phyloP scores from a whole-genome alignment of 2,797 vertebrate species.

The Myripristis jacobus region DNA sequence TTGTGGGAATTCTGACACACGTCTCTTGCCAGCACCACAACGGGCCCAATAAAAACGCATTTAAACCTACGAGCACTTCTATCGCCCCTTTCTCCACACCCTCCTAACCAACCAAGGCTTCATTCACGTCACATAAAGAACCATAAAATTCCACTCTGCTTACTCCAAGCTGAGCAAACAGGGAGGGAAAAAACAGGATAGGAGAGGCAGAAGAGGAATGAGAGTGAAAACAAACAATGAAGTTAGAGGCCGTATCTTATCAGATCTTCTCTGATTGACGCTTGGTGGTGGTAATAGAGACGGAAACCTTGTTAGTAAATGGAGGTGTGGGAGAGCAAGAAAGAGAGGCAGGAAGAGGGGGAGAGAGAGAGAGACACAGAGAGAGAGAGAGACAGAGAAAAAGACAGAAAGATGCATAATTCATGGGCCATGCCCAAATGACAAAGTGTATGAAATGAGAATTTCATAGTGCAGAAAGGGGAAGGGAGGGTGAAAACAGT shows the following conservation, averaged over 20 bases:
- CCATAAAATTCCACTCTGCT: conserved; percentile 79
- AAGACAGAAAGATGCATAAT: conserved; percentile 85
- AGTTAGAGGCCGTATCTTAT: conserved; percentile 89
- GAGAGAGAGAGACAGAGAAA: conserved; percentile 6
- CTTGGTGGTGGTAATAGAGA: conserved; percentile 91
- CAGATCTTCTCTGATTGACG: conserved; percentile 89
- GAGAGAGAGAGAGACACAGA: background rate
- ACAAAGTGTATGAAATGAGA: conserved; percentile 94
- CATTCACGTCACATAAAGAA: conserved; percentile 71
- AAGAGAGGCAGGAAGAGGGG: no score
- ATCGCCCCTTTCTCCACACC: conserved; percentile 52
- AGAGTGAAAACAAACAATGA: conserved; percentile 86
- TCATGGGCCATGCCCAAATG: conserved; percentile 87
- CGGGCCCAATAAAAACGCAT: conserved; percentile 58
- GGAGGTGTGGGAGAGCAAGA: conserved; percentile 87
- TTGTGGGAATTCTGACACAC: conserved; percentile 48
- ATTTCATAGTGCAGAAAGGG: conserved; percentile 85
- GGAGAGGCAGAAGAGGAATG: conserved; percentile 74
- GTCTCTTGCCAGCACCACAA: conserved; percentile 21
- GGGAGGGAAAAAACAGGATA: conserved; percentile 28
- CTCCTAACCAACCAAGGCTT: conserved; percentile 68
- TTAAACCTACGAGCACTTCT: conserved; percentile 55
- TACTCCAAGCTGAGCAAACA: conserved; percentile 61
- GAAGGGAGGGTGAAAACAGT: conserved; percentile 42
- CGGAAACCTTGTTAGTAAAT: conserved; percentile 88